Percentiles rank a stretch among this genome's conserved stretches.
Evolutionary conservation across 2,888 invertebrate species (phyloP).

Genomic region (Dyspetes luteomarginatus): DNA sequence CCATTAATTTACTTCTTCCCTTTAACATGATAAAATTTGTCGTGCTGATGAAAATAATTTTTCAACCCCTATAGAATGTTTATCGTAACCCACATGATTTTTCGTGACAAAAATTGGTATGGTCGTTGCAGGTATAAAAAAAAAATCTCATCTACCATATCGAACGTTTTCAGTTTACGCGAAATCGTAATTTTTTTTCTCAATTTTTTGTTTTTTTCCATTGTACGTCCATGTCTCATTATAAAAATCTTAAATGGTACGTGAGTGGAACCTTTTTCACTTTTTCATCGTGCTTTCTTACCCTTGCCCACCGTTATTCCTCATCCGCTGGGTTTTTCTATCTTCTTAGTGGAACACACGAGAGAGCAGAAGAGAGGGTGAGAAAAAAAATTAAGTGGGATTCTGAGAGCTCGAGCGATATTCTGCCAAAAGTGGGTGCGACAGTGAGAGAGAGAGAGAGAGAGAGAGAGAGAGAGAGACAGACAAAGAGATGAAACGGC

Average conservation of each 20-base stretch:
- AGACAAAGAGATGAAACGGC: slow-evolving; percentile 25
- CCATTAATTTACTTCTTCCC: background rate
- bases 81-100: too few species aligned
- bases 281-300: background rate
- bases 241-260: background rate
- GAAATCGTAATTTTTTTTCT: too few species aligned
- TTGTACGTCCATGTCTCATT: background rate
- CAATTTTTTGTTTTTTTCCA: background rate
- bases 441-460: slow-evolving; percentile 20
- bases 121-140: too few species aligned
- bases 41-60: background rate
- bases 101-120: too few species aligned
- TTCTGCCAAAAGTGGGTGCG: background rate
- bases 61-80: too few species aligned
- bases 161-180: too few species aligned
- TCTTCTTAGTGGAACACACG: background rate
- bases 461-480: slow-evolving; percentile 17
- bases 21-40: too few species aligned
- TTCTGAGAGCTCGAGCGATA: slow-evolving; percentile 22
- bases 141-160: too few species aligned
- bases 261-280: slow-evolving; percentile 5
- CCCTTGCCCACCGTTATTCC: background rate
- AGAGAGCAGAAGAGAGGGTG: background rate
- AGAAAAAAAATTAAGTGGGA: slow-evolving; percentile 41
- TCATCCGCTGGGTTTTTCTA: slow-evolving; percentile 1